These are phyloP conservation scores for Gymnopithys bicolor DNA, from an alignment of 2,797 vertebrate genomes.

Conservation along the genomic window DNA sequence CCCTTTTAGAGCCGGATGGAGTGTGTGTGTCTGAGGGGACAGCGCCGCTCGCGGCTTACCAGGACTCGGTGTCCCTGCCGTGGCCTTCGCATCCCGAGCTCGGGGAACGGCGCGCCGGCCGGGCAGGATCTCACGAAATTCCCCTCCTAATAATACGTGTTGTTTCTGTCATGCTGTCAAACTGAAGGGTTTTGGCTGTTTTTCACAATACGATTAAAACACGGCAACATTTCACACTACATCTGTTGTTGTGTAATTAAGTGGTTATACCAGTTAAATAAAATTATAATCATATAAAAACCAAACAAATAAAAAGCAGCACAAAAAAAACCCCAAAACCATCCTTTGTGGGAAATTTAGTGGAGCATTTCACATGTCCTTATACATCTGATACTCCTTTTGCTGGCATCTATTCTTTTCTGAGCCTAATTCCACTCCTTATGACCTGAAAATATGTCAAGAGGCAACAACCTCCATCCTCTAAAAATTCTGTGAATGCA, in stretches of 20 bases:
- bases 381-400: neutral
- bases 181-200: neutral
- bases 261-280: neutral
- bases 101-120: rapidly evolving
- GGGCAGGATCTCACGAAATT: neutral
- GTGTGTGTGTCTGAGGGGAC: neutral
- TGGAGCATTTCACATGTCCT: neutral
- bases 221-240: neutral
- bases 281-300: neutral
- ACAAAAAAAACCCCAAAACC: rapidly evolving
- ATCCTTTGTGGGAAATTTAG: neutral
- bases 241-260: neutral
- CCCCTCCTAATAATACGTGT: neutral
- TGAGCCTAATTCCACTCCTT: neutral
- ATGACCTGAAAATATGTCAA: neutral
- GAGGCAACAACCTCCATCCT: neutral
- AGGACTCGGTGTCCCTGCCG: neutral
- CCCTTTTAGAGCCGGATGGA: rapidly evolving
- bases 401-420: neutral
- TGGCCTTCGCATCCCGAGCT: neutral
- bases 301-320: neutral
- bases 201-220: neutral
- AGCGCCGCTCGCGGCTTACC: rapidly evolving
- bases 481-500: rapidly evolving
- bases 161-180: neutral